Evolutionary conservation across 1,140 invertebrate genomes (phyloP), one percentile per base, ranked within the genome.

Genomic region (Samia ricini): DNA sequence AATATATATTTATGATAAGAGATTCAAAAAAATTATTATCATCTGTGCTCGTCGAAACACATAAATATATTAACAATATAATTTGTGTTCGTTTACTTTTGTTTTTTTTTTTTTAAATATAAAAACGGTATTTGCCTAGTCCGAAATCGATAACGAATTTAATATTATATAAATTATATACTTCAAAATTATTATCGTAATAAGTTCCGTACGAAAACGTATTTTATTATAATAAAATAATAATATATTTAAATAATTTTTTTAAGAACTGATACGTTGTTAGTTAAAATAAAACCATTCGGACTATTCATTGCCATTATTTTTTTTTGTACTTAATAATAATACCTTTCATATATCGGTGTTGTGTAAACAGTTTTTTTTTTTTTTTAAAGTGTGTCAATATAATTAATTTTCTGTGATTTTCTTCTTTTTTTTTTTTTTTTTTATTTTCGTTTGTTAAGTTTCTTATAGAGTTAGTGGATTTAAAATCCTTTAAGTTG

Each of bases 261-360:
- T 51, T 21, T 21, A 52, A 15, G n/a, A n/a, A 29, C 19, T 58
- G 36, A 3, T 19, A 22, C 36, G 26, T 22, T 22, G 6, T 21
- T 42, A 58, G 19, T n/a, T 24, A 22, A 23, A 48, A 23, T 26
- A 50, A 63, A 10, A 42, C 18, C 55, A 59, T 80, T 83, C 81
- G 82, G 83, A 86, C 82, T 86, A 81, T 61, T 80, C 77, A 85
- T 82, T 85, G 77, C 77, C 76, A 79, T 81, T 72, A n/a, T n/a
- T 68, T 71, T 67, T 23, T 50, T 50, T 49, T 59, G 20, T 50
- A 57, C 56, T 56, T 56, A 56, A 15, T 51, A 51, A 1, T n/a
- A n/a, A 5, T 54, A 42, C 33, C 33, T 42, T 15, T 42, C 12
- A 15, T 42, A n/a, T 20, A 52, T 52, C 19, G 6, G 64, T 63